phyloP scores from a whole-genome alignment of 1,140 invertebrate genomes.

The Euwallacea similis region DNA sequence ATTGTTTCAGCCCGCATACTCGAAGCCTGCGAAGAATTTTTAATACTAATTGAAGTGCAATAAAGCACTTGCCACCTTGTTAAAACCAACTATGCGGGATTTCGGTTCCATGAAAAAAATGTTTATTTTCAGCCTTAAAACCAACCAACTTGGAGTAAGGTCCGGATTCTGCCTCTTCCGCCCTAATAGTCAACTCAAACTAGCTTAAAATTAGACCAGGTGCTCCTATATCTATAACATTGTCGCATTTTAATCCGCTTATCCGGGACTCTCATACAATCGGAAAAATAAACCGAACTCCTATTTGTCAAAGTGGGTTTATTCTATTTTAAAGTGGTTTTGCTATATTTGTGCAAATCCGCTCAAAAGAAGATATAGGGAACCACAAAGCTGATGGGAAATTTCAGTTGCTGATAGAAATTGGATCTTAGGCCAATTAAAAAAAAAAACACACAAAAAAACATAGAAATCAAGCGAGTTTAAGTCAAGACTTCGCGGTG shows the following conservation, averaged over 20 bases:
- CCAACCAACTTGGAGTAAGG: slow-evolving; percentile 15
- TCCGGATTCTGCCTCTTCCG: slow-evolving; percentile 17
- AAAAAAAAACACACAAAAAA: no score
- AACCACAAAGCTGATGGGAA: no score
- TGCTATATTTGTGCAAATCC: slow-evolving; percentile 14
- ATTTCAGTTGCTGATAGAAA: no score
- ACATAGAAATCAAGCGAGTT: no score
- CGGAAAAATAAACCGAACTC: slow-evolving; percentile 32
- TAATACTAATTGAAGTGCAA: slow-evolving; percentile 18
- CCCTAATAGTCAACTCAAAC: slow-evolving; percentile 21
- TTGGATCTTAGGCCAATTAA: no score
- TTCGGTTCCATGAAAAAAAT: background rate
- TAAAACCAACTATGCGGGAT: slow-evolving; percentile 8
- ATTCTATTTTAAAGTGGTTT: slow-evolving; percentile 39
- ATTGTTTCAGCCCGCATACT: slow-evolving; percentile 31
- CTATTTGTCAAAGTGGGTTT: slow-evolving; percentile 13
- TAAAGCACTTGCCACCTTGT: slow-evolving; percentile 5
- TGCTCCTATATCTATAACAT: slow-evolving; percentile 33
- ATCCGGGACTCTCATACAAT: slow-evolving; percentile 27
- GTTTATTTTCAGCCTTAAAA: background rate
- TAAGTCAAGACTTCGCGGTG: no score
- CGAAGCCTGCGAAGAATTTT: slow-evolving; percentile 25
- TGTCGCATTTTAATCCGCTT: slow-evolving; percentile 37
- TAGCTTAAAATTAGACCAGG: slow-evolving; percentile 38
- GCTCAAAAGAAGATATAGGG: no score